Base-by-base conservation (phyloP, 2,797 vertebrate genomes). In the Smutsia gigantea region DNA sequence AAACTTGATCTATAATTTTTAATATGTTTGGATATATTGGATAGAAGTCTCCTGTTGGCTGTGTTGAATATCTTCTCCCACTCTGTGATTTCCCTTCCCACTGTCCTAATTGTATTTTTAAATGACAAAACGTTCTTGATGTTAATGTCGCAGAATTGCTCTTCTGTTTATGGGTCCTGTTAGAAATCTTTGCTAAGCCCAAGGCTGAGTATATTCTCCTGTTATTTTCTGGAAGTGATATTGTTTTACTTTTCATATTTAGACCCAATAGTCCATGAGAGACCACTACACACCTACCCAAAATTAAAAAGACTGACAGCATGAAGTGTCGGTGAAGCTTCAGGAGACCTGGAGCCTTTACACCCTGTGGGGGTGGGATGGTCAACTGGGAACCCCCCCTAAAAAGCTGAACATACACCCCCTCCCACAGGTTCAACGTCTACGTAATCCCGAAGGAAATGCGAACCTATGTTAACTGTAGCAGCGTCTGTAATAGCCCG, bases 181-280 rank as follows among this genome's bases (percentile, higher is more conserved):
- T 82, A 83, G 53, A 79, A 71, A 75, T 69, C 34, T 90, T 69
- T 39, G 83, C 53, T 31, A 63, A 66, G 49, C 64, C 63, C 21
- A 11, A 4, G 79, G 68, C 19, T 53, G 66, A 42, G 14, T 27
- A 37, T 10, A 53, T 55, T 66, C 13, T 59, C 74, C 15, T 21
- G 39, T 77, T 64, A 59, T 19, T 42, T 71, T 79, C 75, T 27
- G 74, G n/a, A 83, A 72, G 66, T 6, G 4, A 2, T 87, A 15
- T 31, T 4, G 4, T 64, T 84, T 88, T 27, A n/a, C 4, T 69
- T 55, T 86, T 93, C 51, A 42, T 49, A 72, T 78, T 77, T 27
- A 55, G 63, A 69, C 55, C 17, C 17, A 87, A 39, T n/a, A 71
- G 51, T 46, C 51, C 29, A 17, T 1, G 9, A 64, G n/a, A 51